Evolutionary conservation across 2,888 invertebrate species (phyloP).

Genomic region (Dendrolimus houi): DNA sequence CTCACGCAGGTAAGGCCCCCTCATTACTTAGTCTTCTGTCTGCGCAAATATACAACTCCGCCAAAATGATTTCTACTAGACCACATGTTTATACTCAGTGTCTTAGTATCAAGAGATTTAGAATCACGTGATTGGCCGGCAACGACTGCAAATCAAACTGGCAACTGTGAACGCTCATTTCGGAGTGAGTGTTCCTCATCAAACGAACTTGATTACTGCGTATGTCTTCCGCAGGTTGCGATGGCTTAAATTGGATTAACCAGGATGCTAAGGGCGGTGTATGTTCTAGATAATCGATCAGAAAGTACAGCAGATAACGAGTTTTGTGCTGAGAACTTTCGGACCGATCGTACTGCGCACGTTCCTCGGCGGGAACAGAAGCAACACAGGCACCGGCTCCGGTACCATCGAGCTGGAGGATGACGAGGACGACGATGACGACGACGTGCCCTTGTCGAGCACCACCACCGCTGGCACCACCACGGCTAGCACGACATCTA

Average conservation of each 20-base stretch:
- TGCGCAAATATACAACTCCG: no score
- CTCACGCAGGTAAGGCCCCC: conserved; percentile 80
- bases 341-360: conserved; percentile 83
- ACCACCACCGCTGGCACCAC: conserved; percentile 18
- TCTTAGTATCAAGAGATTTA: no score
- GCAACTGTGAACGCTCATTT: not conserved
- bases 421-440: conserved; percentile 76
- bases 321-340: conserved; percentile 83
- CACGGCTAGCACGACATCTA: conserved; percentile 14
- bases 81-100: no score
- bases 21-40: not conserved
- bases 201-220: not conserved
- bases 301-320: conserved; percentile 84
- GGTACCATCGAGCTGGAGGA: conserved; percentile 72
- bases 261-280: conserved; percentile 44
- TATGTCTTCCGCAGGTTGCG: conserved; percentile 13
- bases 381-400: conserved; percentile 46
- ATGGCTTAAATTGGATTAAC: conserved; percentile 8
- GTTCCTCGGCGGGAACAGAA: conserved; percentile 71
- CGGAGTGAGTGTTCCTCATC: not conserved
- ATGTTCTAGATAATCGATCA: conserved; percentile 83
- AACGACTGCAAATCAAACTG: no score
- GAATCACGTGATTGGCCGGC: no score
- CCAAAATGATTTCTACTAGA: no score
- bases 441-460: conserved; percentile 66